A percentile compares a stretch with the other conserved stretches of the same genome.
phyloP scores from a whole-genome alignment of 2,113 vertebrate genomes.

The Morone chrysops region DNA sequence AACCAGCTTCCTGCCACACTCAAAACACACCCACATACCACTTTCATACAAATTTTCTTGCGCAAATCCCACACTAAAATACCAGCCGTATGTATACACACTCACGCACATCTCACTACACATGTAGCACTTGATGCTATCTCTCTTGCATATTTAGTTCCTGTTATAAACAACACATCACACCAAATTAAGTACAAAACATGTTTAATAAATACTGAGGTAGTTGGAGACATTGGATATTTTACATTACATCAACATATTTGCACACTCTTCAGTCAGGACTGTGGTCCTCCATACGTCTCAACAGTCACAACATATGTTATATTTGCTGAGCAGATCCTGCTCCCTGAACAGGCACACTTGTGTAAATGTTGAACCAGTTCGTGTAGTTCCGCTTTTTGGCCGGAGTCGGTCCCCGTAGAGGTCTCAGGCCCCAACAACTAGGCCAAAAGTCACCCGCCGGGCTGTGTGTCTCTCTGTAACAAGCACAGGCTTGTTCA shows the following conservation, averaged over 20 bases:
- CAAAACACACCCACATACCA: conserved; percentile 20
- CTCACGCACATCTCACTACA: background rate
- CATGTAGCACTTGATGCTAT: too few species aligned
- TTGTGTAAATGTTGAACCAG: background rate
- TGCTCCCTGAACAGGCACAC: background rate
- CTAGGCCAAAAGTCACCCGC: conserved; percentile 29
- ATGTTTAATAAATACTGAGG: conserved; percentile 81
- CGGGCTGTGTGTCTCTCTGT: conserved; percentile 1
- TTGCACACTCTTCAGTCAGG: background rate
- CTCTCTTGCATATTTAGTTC: too few species aligned
- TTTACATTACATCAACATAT: conserved; percentile 44
- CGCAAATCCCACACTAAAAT: background rate
- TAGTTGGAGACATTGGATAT: conserved; percentile 58
- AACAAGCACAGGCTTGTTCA: conserved; percentile 9
- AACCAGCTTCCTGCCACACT: conserved; percentile 50
- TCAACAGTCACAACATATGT: background rate
- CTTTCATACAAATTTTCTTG: conserved; percentile 1
- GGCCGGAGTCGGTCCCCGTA: conserved; percentile 6
- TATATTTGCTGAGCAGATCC: background rate
- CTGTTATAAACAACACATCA: conserved; percentile 15
- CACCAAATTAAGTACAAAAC: conserved; percentile 42
- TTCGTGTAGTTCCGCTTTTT: background rate
- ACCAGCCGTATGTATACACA: too few species aligned
- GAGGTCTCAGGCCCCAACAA: background rate
- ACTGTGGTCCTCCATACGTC: background rate